phyloP scores from a whole-genome alignment of 64 coral and sea anemone genomes.

The Trachythela sp. region DNA sequence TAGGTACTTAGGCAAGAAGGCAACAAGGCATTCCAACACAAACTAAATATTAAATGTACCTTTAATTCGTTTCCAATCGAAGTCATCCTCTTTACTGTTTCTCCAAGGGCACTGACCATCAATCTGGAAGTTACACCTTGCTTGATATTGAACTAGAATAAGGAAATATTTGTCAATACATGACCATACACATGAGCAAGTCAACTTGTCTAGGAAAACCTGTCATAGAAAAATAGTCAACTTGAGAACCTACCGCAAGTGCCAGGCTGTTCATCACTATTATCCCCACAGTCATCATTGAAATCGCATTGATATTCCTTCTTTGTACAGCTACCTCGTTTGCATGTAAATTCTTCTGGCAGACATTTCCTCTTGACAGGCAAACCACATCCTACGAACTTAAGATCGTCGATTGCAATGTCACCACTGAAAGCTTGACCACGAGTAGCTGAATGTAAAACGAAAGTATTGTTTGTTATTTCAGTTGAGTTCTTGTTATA shows the following conservation, averaged over 20 bases:
- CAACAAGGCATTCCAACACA: background rate
- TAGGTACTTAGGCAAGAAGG: too few species aligned
- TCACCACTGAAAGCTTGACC: background rate
- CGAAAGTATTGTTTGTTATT: background rate
- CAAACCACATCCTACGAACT: background rate
- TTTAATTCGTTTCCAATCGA: conserved; percentile 9
- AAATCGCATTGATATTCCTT: background rate
- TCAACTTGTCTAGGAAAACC: too few species aligned
- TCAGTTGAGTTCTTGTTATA: background rate
- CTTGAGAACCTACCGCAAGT: background rate
- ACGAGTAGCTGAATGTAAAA: background rate
- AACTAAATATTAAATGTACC: background rate
- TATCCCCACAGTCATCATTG: background rate
- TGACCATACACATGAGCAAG: too few species aligned
- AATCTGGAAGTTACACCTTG: conserved; percentile 4
- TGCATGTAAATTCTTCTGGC: background rate
- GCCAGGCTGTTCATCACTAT: background rate
- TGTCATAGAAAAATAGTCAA: too few species aligned
- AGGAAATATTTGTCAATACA: background rate
- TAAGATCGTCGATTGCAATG: background rate
- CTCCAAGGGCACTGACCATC: conserved; percentile 1
- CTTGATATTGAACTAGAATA: background rate
- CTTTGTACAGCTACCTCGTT: background rate
- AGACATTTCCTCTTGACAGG: background rate
- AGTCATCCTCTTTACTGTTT: background rate